Evolutionary conservation across 2,888 invertebrate genomes (phyloP), one percentile per base, ranked within the genome.

Genomic region (Congeria kusceri): DNA sequence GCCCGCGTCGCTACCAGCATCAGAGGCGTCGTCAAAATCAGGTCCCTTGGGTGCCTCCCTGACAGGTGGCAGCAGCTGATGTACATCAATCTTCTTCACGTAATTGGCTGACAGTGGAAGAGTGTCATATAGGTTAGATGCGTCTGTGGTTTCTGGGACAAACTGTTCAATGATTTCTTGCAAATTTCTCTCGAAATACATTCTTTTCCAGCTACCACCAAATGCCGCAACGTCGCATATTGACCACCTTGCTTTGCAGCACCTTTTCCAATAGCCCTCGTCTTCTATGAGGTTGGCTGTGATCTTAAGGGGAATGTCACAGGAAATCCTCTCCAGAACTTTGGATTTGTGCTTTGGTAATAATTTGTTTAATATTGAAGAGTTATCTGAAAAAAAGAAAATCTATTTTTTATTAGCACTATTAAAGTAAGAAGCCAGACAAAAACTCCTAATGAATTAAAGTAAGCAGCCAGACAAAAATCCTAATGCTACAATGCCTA

Each of bases 261-360:
- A 92, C 39, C 93, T 84, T 79, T 93, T 86, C 94, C 94, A 94
- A 85, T 92, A 94, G 3, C 90, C 91, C 70, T 93, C 93, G 84
- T 93, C 92, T 13, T 92, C 89, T 1, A 94, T 91, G n/a, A 93
- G 80, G 47, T 91, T 88, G n/a, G 93, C 93, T n/a, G 93, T 93
- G 23, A 93, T 90, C 78, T 92, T 92, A 15, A 93, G 84, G 5
- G 94, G 93, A 9, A 94, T 77, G 58, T 85, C 84, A 27, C 90
- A 87, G 5, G 93, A 90, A 63, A 93, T 91, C 71, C 89, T 89
- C 69, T 92, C 90, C 23, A 93, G 83, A 9, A 94, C 91, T 80
- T 89, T 91, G n/a, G 71, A 72, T 75, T 92, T 91, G 83, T 93
- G 91, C 72, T 92, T 92, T 25, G 88, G 86, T n/a, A 90, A 84